Evolutionary conservation across 2,797 vertebrate species (phyloP).

Genomic region (Australoheros facetus): DNA sequence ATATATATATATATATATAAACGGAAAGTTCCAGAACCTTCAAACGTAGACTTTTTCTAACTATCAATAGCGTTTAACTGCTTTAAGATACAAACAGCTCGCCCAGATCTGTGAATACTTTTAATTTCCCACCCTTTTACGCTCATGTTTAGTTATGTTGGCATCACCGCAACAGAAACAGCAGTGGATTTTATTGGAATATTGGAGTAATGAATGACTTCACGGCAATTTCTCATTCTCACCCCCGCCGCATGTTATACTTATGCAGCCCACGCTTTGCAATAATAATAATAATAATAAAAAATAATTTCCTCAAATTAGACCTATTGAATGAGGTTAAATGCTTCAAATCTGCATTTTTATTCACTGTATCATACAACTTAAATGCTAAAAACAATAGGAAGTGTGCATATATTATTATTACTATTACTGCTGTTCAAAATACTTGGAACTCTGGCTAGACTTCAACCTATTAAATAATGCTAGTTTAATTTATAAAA

Average conservation of each 20-base stretch:
- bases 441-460: background rate
- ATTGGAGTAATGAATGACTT: background rate
- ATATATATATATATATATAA: too few relatives aligned
- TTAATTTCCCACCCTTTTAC: background rate
- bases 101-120: background rate
- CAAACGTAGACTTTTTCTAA: background rate
- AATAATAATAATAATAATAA: background rate
- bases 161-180: background rate
- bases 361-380: background rate
- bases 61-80: background rate
- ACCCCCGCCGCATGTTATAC: too few relatives aligned
- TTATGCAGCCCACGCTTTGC: background rate
- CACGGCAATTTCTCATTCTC: background rate
- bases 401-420: too few relatives aligned
- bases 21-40: background rate
- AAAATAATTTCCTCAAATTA: background rate
- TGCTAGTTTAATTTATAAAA: too few relatives aligned
- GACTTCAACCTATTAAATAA: background rate
- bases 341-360: background rate
- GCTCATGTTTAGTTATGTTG: background rate
- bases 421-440: background rate
- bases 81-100: background rate
- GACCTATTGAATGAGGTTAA: background rate
- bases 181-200: background rate
- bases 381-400: too few relatives aligned